Evolutionary conservation across 2,888 invertebrate species (phyloP), one percentile per base, ranked within the genome.

Genomic region (Steinernema carpocapsae): DNA sequence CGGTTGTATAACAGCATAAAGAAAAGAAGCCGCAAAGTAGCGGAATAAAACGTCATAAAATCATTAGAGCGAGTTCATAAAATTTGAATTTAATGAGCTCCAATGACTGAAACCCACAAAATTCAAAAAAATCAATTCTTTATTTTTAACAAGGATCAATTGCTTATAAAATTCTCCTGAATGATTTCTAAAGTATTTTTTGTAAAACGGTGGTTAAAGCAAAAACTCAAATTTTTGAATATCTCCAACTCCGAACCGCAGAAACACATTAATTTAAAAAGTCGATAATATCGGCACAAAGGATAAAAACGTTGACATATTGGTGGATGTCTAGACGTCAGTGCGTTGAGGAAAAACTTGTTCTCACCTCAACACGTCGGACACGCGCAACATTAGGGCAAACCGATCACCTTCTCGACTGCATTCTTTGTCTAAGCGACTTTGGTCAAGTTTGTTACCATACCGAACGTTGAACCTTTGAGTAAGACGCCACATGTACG

Each of bases 241-340:
- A 3, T 37, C 10, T 37, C 10, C 37, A 37, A 37, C 3, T 10
- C 37, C 37, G 37, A 37, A 37, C 37, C 37, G 10, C 37, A 37
- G n/a, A 37, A 37, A 37, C 37, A 10, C 37, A 37, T 37, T 37
- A 37, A 37, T 37, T 37, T 37, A 6, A 37, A 37, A 37, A 37
- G 4, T 3, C 10, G 37, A 37, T 37, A 37, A 37, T 37, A 37
- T 37, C 37, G 37, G 4, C 3, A 37, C 4, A 37, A 10, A 6
- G 37, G 37, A 37, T 37, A 37, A 37, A 37, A 37, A 37, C 37
- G 4, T 6, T 37, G 37, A 37, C 37, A 37, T 37, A 10, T 3
- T 6, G 37, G 37, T 37, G 37, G 37, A 37, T 29, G 64, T 64
- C 64, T 64, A 64, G 64, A 64, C 64, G 52, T 22, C 52, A 24